Evolutionary conservation across 2,888 invertebrate genomes (phyloP).

Genomic region (Argyresthia goedartella): DNA sequence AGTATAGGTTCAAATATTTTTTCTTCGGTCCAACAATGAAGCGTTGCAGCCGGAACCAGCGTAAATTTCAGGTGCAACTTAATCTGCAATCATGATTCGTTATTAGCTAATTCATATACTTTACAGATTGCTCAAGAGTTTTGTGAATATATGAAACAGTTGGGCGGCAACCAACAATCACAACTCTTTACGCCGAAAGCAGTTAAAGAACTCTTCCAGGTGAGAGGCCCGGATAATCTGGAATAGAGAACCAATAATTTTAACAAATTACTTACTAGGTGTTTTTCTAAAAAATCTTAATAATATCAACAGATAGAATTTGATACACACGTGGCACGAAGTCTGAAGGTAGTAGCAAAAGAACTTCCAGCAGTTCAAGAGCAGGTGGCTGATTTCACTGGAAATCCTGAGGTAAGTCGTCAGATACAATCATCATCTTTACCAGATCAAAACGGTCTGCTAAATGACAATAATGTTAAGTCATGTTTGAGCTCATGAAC

Average conservation of each 20-base stretch:
- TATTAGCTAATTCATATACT: neutral
- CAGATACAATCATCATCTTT: no score
- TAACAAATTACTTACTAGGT: no score
- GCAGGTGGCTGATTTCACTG: slow-evolving; percentile 60
- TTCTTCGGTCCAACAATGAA: no score
- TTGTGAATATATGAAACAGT: slow-evolving; percentile 57
- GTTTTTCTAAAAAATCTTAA: no score
- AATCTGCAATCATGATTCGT: neutral
- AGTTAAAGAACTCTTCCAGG: slow-evolving; percentile 63
- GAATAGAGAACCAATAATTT: neutral
- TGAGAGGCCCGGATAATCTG: slow-evolving; percentile 15
- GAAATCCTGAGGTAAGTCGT: slow-evolving; percentile 49
- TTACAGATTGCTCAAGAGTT: slow-evolving; percentile 56
- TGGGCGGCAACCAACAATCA: slow-evolving; percentile 62
- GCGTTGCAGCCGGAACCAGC: no score
- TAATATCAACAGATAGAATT: slow-evolving; percentile 59
- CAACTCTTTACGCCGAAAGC: slow-evolving; percentile 58
- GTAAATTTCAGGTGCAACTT: neutral
- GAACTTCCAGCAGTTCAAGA: slow-evolving; percentile 72
- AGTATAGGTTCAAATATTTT: no score
- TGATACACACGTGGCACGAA: slow-evolving; percentile 66
- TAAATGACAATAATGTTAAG: no score
- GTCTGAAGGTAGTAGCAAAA: slow-evolving; percentile 63
- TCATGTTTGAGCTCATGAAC: no score
- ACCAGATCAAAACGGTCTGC: no score